Base-by-base conservation (phyloP, 2,113 vertebrate genomes). In the Bufo bufo region DNA sequence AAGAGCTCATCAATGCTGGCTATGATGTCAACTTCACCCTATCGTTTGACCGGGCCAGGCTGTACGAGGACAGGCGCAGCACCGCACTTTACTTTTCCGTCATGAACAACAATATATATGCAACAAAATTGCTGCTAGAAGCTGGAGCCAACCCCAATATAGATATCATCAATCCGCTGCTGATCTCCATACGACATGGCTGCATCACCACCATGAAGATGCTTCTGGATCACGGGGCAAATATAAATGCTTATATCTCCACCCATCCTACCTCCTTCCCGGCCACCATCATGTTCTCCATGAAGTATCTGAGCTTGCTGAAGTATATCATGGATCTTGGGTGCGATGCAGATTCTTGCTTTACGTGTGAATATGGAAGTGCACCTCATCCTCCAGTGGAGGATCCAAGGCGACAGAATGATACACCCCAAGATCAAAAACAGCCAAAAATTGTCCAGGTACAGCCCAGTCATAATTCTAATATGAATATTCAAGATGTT, bases 21-120 rank as follows among this genome's bases (percentile, higher is more conserved):
- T 98, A 96, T 0, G 96, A 98, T 0, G 96, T 98, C 90, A 98
- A 99, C n/a, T 90, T 92, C 0, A 90, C 90, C 78, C 95, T 99
- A 71, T 98, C 97, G 0, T 91, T 92, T 0, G 97, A 98, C 20
- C 93, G 95, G 0, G 94, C 95, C 3, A 94, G 94, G 71, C 94
- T 97, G 77, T 97, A 98, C 0, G 97, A 98, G 90, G 98, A 99
- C 92, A 95, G 95, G 0, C 97, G 98, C 59, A 97, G 92, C 89
- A 97, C 96, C 0, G 92, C 94, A 0, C 96, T 99, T 79, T 99
- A 97, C 90, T 99, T 97, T 61, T 92, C 97, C 0, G 97, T 99
- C 88, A 91, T 93, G 89, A 98, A 98, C 91, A 96, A 96, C 91
- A 99, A 99, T 19, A 87, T 95, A 0, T 91, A 96, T 0, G 96